A percentile compares a stretch with the other conserved stretches of the same genome.
phyloP scores from a whole-genome alignment of 1,140 invertebrate species.

The Zaprionus kolodkinae region DNA sequence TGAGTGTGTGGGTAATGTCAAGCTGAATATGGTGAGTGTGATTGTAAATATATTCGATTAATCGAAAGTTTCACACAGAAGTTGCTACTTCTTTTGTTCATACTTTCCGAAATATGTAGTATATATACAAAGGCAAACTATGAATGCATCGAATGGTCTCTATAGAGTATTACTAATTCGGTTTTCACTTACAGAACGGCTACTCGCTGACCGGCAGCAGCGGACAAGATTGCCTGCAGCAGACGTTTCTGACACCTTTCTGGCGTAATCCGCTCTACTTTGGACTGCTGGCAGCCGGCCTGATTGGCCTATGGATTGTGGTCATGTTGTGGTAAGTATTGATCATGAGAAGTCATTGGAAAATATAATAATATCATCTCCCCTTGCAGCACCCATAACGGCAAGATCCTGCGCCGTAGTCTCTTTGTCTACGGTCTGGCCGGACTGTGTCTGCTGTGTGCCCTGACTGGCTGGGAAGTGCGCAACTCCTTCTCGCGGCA shows the following conservation, averaged over 20 bases:
- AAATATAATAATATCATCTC: neutral
- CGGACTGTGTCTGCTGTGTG: slow-evolving; percentile 67
- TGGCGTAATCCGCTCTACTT: slow-evolving; percentile 82
- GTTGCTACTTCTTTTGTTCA: too few relatives aligned
- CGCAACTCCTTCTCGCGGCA: slow-evolving; percentile 67
- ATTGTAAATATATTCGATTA: too few relatives aligned
- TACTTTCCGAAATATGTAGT: too few relatives aligned
- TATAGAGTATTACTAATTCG: neutral
- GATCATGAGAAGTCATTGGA: neutral
- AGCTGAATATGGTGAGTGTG: slow-evolving; percentile 60
- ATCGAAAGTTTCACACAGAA: too few relatives aligned
- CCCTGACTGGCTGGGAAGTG: slow-evolving; percentile 80
- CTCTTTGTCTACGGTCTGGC: slow-evolving; percentile 74
- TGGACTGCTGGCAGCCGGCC: slow-evolving; percentile 74
- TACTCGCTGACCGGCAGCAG: slow-evolving; percentile 67
- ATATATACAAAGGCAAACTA: too few relatives aligned
- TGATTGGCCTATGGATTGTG: slow-evolving; percentile 81
- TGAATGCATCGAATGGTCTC: neutral
- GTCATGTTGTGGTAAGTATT: slow-evolving; percentile 82
- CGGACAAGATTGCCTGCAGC: slow-evolving; percentile 77
- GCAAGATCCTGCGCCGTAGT: slow-evolving; percentile 72
- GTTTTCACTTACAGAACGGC: slow-evolving; percentile 52
- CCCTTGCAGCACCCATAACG: slow-evolving; percentile 77
- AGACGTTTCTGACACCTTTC: slow-evolving; percentile 81
- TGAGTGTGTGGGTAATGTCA: slow-evolving; percentile 73